Base-by-base conservation (phyloP, 2,113 vertebrate genomes). In the Mohoua ochrocephala region DNA sequence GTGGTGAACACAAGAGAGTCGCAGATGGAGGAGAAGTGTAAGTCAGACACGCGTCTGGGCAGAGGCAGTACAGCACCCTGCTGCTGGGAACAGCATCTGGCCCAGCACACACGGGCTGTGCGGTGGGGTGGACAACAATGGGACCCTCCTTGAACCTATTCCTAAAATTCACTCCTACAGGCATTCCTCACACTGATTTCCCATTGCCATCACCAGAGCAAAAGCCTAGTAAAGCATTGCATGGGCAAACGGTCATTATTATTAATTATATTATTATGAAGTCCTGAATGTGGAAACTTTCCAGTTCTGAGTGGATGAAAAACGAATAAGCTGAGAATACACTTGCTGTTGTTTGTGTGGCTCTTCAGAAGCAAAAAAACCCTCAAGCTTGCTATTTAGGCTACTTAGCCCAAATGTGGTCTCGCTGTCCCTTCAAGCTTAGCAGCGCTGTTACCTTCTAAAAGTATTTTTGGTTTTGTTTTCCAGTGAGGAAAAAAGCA, bases 21-120 rank as follows among this genome's bases (percentile, higher is more conserved):
- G 79, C 99, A 99, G 97, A 81, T 99, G 53, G 97, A 98, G 87
- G 98, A 99, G 91, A 99, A 99, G 89, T 7, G 99, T 99, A 97
- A 98, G 98, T 69, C n/a, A 77, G 17, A 13, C 0, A 1, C 31
- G 33, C 0, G 0, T 6, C 18, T 59, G 61, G 77, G 71, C 68
- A 45, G 67, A 39, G 44, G 42, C 39, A 37, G 28, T 1, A 7
- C 31, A 31, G 2, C 50, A 27, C 6, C 0, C 74, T 35, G 54
- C 23, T 68, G 65, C 47, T 56, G 64, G 54, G 49, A 60, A 4
- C 45, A 20, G 9, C 24, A 2, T 26, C 70, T 73, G 87, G 41
- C 63, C 64, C 68, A 11, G 47, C 8, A 3, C 3, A 21, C 31
- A 1, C 0, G 4, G 50, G 30, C 26, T 33, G 54, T 17, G 6